Evolutionary conservation across 2,797 vertebrate species (phyloP).

Genomic region (Schizopygopsis malacanthus): DNA sequence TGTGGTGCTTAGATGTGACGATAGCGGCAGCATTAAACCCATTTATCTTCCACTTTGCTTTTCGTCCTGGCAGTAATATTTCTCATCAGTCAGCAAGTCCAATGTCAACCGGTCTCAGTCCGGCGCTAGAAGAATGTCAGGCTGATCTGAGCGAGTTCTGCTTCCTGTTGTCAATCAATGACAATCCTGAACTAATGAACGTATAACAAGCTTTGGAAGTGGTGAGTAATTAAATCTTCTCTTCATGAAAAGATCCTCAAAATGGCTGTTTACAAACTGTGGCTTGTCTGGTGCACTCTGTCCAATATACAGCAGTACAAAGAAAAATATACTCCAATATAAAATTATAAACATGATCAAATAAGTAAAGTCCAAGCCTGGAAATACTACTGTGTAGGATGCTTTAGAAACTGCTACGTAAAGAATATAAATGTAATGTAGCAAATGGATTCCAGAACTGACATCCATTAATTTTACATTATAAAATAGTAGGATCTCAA

Average conservation of each 20-base stretch:
- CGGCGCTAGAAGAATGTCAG: slow-evolving; percentile 76
- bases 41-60: slow-evolving; percentile 82
- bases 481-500: slow-evolving; percentile 32
- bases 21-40: slow-evolving; percentile 73
- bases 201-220: slow-evolving; percentile 66
- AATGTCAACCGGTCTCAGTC: slow-evolving; percentile 77
- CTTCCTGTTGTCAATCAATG: slow-evolving; percentile 80
- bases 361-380: neutral
- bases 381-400: neutral
- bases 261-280: slow-evolving; percentile 56
- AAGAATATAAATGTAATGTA: neutral
- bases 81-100: slow-evolving; percentile 85
- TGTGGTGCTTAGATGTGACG: slow-evolving; percentile 77
- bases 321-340: neutral
- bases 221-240: slow-evolving; percentile 72
- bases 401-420: slow-evolving; percentile 8
- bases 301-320: neutral
- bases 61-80: slow-evolving; percentile 78
- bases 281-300: slow-evolving; percentile 15
- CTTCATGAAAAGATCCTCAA: slow-evolving; percentile 58
- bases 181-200: slow-evolving; percentile 74
- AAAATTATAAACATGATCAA: neutral
- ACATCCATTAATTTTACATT: slow-evolving; percentile 42
- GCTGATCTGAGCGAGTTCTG: slow-evolving; percentile 72
- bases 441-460: neutral